Evolutionary conservation across 2,888 invertebrate genomes (phyloP).

Genomic region (Eretmocerus hayati): DNA sequence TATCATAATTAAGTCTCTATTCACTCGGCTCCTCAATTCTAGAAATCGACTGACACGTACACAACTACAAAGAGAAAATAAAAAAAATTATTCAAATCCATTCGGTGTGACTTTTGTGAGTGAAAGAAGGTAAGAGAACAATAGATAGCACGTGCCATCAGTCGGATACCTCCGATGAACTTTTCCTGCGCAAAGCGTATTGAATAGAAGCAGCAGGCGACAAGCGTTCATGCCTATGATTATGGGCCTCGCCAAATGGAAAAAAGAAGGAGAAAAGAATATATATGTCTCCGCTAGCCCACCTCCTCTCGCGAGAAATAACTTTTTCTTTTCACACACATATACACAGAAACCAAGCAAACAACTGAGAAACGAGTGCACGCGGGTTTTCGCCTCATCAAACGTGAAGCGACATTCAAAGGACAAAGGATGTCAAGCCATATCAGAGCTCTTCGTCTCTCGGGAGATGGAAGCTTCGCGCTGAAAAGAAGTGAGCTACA

Average conservation of each 20-base stretch:
- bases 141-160: not conserved
- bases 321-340: constrained; percentile 9
- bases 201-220: not conserved
- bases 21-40: not conserved
- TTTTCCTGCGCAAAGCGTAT: not conserved
- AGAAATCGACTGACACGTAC: not conserved
- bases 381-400: constrained; percentile 15
- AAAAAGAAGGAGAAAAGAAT: not conserved
- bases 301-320: constrained; percentile 3
- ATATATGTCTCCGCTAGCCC: not conserved
- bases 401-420: constrained; percentile 21
- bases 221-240: not conserved
- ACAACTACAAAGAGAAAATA: no score
- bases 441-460: constrained; percentile 8
- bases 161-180: not conserved
- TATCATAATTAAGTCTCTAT: no score
- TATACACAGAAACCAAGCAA: not conserved
- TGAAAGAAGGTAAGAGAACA: no score
- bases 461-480: not conserved
- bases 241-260: not conserved
- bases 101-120: no score
- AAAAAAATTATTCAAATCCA: no score
- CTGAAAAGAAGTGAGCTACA: constrained; percentile 1
- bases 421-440: constrained; percentile 19
- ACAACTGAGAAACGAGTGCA: not conserved